Evolutionary conservation across 1,140 invertebrate species (phyloP), one percentile per base, ranked within the genome.

Genomic region (Caenorhabditis inopinata): DNA sequence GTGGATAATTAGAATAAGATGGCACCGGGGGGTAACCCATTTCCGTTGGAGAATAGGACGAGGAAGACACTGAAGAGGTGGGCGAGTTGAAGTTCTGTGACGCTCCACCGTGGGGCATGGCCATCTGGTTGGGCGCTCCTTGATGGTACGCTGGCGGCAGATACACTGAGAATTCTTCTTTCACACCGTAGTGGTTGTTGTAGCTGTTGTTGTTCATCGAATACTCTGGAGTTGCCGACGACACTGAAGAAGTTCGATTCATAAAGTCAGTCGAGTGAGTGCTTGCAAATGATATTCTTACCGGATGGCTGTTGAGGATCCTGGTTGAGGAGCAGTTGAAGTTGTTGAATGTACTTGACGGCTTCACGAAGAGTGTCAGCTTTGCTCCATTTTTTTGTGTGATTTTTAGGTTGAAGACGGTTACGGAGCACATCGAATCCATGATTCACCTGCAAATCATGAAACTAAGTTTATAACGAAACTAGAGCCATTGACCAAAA

Each of bases 351-450:
- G 27, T 78, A 78, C 35, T 78, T 81, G 51, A 76, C 76, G 38
- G 80, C 80, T 51, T 81, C 74, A 42, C 80, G 74, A 18, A 81
- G 75, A 27, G 80, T 81, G 35, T 81, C 80, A 18, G 76, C 80
- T 45, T 81, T 81, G 80, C 80, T 81, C 45, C 79, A 62, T 49
- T 81, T 81, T 75, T 81, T 81, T 3, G 35, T 81, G 5, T 35
- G 49, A 29, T 18, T 76, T 18, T 42, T 58, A 73, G 51, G 48
- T 47, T 47, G 49, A n/a, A 68, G 53, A n/a, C 38, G 35, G 29
- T 73, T 38, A 14, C 80, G 32, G 14, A 81, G 80, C 23, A 62
- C 42, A 6, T 73, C 80, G 46, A 81, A 81, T 1, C 80, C 80
- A 45, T 78, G 35, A 32, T 81, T 81, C 0, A 81, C 80, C 68